Evolutionary conservation across 1,140 invertebrate genomes (phyloP), one percentile per base, ranked within the genome.

Genomic region (Ganaspis sp.): DNA sequence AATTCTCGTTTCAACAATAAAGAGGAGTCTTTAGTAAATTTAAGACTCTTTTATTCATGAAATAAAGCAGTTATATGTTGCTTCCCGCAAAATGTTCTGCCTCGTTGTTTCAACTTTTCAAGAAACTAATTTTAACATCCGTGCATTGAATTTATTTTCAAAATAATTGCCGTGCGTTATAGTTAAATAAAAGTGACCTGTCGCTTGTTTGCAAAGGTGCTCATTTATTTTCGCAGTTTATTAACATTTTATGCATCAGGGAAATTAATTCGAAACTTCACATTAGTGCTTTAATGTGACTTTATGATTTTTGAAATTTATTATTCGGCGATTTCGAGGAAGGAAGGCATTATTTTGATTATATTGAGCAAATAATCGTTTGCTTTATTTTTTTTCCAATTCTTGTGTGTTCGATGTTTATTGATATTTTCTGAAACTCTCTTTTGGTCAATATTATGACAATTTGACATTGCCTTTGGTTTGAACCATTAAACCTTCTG

Each of bases 41-140:
- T 26, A 26, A 26, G 23, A 26, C 21, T 58, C 1, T 64, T 29
- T 64, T 64, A 64, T 64, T 64, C 11, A 15, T 64, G 21, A 26
- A 64, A 58, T 58, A 64, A 64, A 64, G 12, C 9, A 15, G 58
- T 64, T 26, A 64, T 29, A 64, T n/a, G 58, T 8, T 64, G 15
- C 15, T 64, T n/a, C 12, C 21, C 23, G 11, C 5, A 29, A 34
- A 64, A 64, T 9, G 21, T 58, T 58, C 79, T 73, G 77, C 77
- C 74, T 69, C 54, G 71, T 69, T 69, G 76, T 78, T 82, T 78
- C 72, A 78, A 77, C 70, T 74, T 72, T 80, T 78, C 72, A 74
- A 49, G 45, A 49, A n/a, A 49, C 45, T 49, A 49, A 49, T 49
- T 49, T 49, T n/a, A 49, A 49, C 45, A 49, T 49, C 45, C 45